Base-by-base conservation (phyloP, 2,113 vertebrate genomes). In the Sinocyclocheilus anshuiensis region DNA sequence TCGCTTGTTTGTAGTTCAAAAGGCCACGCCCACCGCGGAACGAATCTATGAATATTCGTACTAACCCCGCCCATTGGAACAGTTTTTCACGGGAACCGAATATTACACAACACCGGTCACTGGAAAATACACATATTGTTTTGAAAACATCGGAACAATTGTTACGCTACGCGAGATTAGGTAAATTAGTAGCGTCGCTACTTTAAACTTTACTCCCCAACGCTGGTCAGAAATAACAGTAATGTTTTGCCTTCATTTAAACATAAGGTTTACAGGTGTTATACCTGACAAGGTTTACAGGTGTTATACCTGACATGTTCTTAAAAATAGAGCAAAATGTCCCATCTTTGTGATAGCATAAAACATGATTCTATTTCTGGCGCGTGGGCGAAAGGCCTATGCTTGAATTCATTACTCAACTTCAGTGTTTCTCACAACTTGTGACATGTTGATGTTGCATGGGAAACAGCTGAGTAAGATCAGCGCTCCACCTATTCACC, bases 341-440 rank as follows among this genome's bases (percentile, higher is more conserved):
- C 0, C 1, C 33, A 72, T 11, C 36, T 48, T 12, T 12, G 11
- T 48, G 45, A 12, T 45, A 10, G 10, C 20, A 39, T 42, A 63
- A 13, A 39, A 61, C 18, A 16, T 16, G 33, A 4, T 8, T 61
- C n/a, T 63, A 63, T 80, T 63, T 80, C 11, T 80, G 77, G 20
- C 22, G 24, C 7, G 50, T 61, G 59, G 42, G 24, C 5, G 71
- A 57, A 22, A 24, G 53, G 55, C 55, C 77, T n/a, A 20, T 39
- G 22, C 42, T 42, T 42, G 77, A 63, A 42, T 80, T 61, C 20
- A 80, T 63, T 42, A 79, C 33, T 63, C 29, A 63, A 65, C 42
- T 53, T 77, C 18, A 85, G 24, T 79, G 63, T 78, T 75, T 42
- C 39, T 65, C 20, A 67, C 42, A 53, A 24, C 74, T 7, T 79